Conservation (phyloP, 2,113 vertebrate species). For the Raja brachyura region DNA sequence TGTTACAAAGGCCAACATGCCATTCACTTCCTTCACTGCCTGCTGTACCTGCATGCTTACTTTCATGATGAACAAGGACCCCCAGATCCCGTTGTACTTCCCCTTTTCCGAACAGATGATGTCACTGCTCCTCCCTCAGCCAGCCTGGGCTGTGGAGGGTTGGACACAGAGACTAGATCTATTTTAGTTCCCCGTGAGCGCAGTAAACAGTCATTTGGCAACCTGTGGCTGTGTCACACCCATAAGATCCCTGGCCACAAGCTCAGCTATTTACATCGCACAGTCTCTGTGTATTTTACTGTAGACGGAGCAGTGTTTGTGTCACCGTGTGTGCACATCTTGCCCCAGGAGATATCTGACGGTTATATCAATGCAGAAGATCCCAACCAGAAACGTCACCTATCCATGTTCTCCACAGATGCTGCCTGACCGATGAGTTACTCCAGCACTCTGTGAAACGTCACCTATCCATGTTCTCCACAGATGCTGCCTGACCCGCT, state of each 20-base stretch:
- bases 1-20: no score
- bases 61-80: no score
- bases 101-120: background rate
- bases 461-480: no score
- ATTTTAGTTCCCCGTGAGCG: background rate
- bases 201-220: constrained; percentile 27
- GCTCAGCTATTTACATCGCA: background rate
- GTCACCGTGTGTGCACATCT: background rate
- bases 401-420: no score
- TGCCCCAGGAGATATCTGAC: background rate
- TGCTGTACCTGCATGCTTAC: no score
- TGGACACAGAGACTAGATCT: background rate
- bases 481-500: no score
- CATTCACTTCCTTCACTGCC: no score
- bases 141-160: background rate
- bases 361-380: background rate
- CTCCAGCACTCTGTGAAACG: no score
- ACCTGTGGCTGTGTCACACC: background rate
- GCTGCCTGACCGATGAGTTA: no score
- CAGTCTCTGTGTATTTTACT: background rate
- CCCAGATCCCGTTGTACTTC: no score
- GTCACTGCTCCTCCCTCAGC: background rate
- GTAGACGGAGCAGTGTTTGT: background rate
- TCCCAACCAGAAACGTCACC: no score
- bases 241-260: background rate